A percentile compares a stretch with the other conserved stretches of the same genome.
phyloP scores from a whole-genome alignment of 2,113 vertebrate species.

The cattle (Bos taurus) region ARS-UCD2.0 NC_037337.1:78301501-78302000 shows the following conservation, averaged over 20 bases:
- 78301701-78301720: background rate
- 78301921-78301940: constrained; percentile 42
- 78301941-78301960: background rate
- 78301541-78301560: background rate
- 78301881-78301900: background rate
- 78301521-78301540: background rate
- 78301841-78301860: background rate
- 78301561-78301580: background rate
- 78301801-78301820: background rate
- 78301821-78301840: background rate
- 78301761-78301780: background rate
- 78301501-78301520: background rate
- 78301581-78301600: background rate
- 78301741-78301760: background rate
- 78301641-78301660: background rate
- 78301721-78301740: background rate
- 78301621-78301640: background rate
- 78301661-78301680: background rate
- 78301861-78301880: background rate
- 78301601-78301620: background rate
- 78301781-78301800: background rate
- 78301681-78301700: background rate
- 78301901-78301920: constrained; percentile 37
- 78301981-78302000: constrained; percentile 35
- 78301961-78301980: constrained; percentile 45